Evolutionary conservation across 2,888 invertebrate species (phyloP), one percentile per base, ranked within the genome.

Genomic region (Cephonodes hylas): DNA sequence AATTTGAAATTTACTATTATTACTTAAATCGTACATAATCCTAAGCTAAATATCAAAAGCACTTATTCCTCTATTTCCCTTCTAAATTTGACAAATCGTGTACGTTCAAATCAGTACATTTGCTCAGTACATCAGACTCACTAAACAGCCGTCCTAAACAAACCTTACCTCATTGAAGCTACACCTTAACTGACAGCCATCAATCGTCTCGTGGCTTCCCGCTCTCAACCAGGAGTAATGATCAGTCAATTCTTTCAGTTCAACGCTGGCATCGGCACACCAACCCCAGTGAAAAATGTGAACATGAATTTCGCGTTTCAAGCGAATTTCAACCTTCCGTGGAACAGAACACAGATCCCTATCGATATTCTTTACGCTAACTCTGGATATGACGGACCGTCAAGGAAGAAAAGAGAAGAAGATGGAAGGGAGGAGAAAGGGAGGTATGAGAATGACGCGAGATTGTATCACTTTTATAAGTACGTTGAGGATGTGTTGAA

Each of bases 251-350:
- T 57, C 20, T 44, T 38, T 20, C 82, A 92, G 92, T 80, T 91
- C 53, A 91, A 91, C 68, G 80, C 76, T 0, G 92, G 92, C 0
- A 60, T 92, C 0, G 89, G 85, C 0, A 85, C 89, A 1, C 93
- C 92, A 2, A 85, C 86, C 0, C 79, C 83, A 0, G 74, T 80
- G 0, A 83, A 86, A 48, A 76, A 80, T 44, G 74, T 93, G 5
- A 85, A 84, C 66, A 62, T 92, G 0, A 93, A 93, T 74, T 91
- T 84, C 75, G 91, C 88, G 0, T 83, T 92, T 64, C 93, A 93
- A 77, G 86, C 89, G 1, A 93, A 93, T 67, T 93, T 93, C 68
- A 85, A 87, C 42, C 78, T 91, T 0, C 93, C 93, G 0, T 91
- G 91, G 89, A 91, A 90, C 62, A 67, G 89, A 38, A 81, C 81